These are phyloP conservation scores for Dunckerocampus dactyliophorus DNA, from an alignment of 2,113 vertebrate species.

Conservation along the genomic window DNA sequence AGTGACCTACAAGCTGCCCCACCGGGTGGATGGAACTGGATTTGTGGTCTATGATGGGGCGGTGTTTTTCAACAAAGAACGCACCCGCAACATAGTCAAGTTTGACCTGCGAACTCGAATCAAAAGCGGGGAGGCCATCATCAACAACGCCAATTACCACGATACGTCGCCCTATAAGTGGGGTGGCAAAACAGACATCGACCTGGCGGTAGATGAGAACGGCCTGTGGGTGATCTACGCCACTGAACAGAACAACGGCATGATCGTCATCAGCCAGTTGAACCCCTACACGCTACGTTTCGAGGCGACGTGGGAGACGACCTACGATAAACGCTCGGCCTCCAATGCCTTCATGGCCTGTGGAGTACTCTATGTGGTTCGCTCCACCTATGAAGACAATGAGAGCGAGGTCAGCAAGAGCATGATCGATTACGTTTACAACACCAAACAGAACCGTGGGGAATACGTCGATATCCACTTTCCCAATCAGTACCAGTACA, in stretches of 20 bases:
- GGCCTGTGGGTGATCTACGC: slow-evolving; percentile 99
- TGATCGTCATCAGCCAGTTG: slow-evolving; percentile 97
- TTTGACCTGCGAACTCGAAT: slow-evolving; percentile 98
- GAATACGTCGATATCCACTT: slow-evolving; percentile 94
- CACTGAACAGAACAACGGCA: slow-evolving; percentile 97
- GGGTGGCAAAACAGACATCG: slow-evolving; percentile 98
- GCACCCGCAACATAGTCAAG: slow-evolving; percentile 98
- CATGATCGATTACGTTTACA: slow-evolving; percentile 93
- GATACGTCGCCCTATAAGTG: slow-evolving; percentile 97
- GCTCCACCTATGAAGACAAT: slow-evolving; percentile 97
- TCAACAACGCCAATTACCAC: slow-evolving; percentile 98
- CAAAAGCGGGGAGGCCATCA: slow-evolving; percentile 98
- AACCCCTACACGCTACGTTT: slow-evolving; percentile 98
- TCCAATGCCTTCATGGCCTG: slow-evolving; percentile 99
- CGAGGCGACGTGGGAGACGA: slow-evolving; percentile 94
- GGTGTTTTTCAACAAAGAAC: slow-evolving; percentile 98
- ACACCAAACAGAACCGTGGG: slow-evolving; percentile 87
- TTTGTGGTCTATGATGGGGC: slow-evolving; percentile 98
- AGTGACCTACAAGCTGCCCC: slow-evolving; percentile 94
- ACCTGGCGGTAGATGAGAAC: slow-evolving; percentile 95
- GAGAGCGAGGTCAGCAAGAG: slow-evolving; percentile 96
- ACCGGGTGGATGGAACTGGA: slow-evolving; percentile 95
- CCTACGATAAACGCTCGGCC: slow-evolving; percentile 93
- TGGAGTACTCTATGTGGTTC: slow-evolving; percentile 93
- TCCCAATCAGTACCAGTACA: slow-evolving; percentile 98